phyloP scores from a whole-genome alignment of 2,113 vertebrate genomes.

The Accipiter cooperii region DNA sequence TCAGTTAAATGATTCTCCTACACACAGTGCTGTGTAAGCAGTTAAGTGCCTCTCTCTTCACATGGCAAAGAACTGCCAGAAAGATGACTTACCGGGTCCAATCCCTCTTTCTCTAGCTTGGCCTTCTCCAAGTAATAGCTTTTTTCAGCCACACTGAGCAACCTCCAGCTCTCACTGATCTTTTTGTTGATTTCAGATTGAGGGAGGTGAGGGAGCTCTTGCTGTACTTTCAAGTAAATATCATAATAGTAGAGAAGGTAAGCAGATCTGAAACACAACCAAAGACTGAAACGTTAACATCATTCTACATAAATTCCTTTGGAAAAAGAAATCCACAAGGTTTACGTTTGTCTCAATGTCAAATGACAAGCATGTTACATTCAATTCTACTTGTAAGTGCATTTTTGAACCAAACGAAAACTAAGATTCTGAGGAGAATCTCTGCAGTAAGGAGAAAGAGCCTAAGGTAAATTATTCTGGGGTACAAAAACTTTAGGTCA shows the following conservation, averaged over 20 bases:
- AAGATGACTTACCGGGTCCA: slow-evolving; percentile 79
- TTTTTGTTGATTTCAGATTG: slow-evolving; percentile 98
- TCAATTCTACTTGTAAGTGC: not conserved
- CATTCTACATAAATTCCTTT: not conserved
- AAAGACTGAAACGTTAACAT: not conserved
- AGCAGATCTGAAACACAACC: slow-evolving; percentile 81
- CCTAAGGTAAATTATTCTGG: not conserved
- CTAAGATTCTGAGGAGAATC: not conserved
- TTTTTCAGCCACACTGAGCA: slow-evolving; percentile 93
- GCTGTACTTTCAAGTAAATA: slow-evolving; percentile 91
- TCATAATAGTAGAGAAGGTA: slow-evolving; percentile 97
- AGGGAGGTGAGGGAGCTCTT: slow-evolving; percentile 88
- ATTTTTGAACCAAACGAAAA: not conserved
- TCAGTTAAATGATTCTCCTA: not conserved
- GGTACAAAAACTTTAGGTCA: not conserved
- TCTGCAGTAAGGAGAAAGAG: not conserved
- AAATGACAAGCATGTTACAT: not conserved
- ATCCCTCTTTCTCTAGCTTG: slow-evolving; percentile 88
- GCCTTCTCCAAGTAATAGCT: slow-evolving; percentile 93
- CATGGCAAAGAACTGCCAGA: not conserved
- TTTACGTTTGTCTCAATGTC: not conserved
- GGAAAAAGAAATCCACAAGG: not conserved
- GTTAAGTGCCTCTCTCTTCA: not conserved
- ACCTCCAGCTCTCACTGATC: slow-evolving; percentile 95
- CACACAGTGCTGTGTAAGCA: not conserved